These are phyloP conservation scores for Sebastiscus albofasciatus DNA, from an alignment of 2,797 vertebrate species.

Conservation along the genomic window DNA sequence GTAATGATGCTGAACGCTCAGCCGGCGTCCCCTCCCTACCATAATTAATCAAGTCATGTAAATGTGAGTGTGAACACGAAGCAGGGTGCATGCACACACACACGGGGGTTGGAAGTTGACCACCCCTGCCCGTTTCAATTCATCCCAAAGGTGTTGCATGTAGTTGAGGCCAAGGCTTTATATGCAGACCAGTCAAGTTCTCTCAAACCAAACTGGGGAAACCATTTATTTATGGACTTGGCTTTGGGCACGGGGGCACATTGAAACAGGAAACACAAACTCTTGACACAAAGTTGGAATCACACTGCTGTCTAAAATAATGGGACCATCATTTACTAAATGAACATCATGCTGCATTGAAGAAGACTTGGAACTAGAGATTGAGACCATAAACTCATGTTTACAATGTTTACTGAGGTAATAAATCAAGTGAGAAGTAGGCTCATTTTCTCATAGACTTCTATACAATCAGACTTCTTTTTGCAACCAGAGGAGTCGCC, in stretches of 20 bases:
- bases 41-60: constrained; percentile 38
- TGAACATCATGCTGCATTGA: too few species aligned
- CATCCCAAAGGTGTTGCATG: background rate
- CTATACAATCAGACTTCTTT: too few species aligned
- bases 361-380: too few species aligned
- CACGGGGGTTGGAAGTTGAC: background rate
- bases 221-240: background rate
- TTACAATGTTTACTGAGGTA: fast-evolving
- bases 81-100: background rate
- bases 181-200: background rate
- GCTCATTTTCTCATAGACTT: too few species aligned
- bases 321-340: too few species aligned
- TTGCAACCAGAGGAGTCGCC: too few species aligned
- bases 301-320: too few species aligned
- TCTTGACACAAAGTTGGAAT: too few species aligned
- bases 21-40: background rate
- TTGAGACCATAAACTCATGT: too few species aligned
- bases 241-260: background rate
- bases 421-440: too few species aligned
- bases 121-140: background rate
- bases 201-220: background rate
- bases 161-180: background rate
- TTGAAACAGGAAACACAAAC: background rate
- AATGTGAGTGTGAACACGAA: constrained; percentile 27
- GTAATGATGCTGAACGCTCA: constrained; percentile 59